Percentiles rank a stretch among this genome's conserved stretches.
These are phyloP conservation scores for Pseudochaenichthys georgianus DNA, from an alignment of 2,797 vertebrate species.

Conservation along the genomic window DNA sequence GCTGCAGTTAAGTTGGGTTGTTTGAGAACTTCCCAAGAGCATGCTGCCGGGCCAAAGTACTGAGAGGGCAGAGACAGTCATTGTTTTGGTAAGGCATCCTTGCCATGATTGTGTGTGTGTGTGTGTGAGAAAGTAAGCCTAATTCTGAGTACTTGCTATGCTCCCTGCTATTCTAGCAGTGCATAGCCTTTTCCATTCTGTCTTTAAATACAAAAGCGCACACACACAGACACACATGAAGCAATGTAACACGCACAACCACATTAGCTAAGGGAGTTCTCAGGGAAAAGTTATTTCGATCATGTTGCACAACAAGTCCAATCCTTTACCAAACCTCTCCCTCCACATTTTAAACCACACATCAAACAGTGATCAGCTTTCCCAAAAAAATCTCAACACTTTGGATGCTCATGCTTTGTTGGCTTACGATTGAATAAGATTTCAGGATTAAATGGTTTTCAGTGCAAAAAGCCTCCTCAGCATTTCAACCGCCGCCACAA, in stretches of 20 bases:
- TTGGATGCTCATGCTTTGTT: constrained; percentile 31
- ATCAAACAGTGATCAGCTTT: constrained; percentile 56
- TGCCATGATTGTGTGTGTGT: constrained; percentile 35
- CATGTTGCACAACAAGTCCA: constrained; percentile 61
- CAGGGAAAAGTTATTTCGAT: constrained; percentile 39
- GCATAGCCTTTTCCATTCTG: constrained; percentile 65
- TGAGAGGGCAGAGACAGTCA: constrained; percentile 71
- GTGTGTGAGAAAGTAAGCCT: constrained; percentile 14
- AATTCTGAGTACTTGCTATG: constrained; percentile 43
- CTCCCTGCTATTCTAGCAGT: constrained; percentile 38
- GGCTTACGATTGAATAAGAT: constrained; percentile 39
- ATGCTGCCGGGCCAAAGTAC: constrained; percentile 53
- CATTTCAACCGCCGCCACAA: constrained; percentile 27
- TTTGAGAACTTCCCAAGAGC: constrained; percentile 76
- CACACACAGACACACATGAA: constrained; percentile 8
- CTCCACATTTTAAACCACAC: constrained; percentile 55
- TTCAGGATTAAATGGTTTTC: constrained; percentile 41
- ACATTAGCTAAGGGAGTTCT: constrained; percentile 49
- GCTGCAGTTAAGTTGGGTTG: constrained; percentile 69
- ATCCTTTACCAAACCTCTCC: constrained; percentile 45
- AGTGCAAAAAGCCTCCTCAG: constrained; percentile 52
- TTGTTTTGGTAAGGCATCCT: constrained; percentile 74
- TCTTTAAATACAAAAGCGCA: constrained; percentile 32
- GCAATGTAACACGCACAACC: constrained; percentile 44
- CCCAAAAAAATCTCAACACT: constrained; percentile 62